These are phyloP conservation scores for Scopus umbretta DNA, from an alignment of 2,113 vertebrate species.

Conservation along the genomic window DNA sequence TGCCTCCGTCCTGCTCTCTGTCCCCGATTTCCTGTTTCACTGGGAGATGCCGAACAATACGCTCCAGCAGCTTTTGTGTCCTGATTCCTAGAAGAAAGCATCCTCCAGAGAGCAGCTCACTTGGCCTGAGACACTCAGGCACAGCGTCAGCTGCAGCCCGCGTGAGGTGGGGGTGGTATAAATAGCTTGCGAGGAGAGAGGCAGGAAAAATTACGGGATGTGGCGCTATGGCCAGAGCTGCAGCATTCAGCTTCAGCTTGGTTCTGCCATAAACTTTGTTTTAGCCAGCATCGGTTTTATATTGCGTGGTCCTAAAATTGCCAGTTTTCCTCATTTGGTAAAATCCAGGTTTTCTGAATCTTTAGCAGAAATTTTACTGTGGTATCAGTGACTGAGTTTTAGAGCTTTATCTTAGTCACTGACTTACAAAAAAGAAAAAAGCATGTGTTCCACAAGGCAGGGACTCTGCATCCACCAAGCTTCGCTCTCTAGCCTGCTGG, in stretches of 20 bases:
- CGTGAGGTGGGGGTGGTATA: not conserved
- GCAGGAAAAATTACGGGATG: not conserved
- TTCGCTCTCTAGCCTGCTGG: not conserved
- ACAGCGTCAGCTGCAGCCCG: conserved; percentile 31
- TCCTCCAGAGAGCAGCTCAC: not conserved
- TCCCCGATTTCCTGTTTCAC: not conserved
- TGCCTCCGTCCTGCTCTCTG: not conserved
- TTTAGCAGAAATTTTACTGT: not conserved
- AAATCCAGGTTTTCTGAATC: not conserved
- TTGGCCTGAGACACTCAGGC: not conserved
- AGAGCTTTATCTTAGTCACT: not conserved
- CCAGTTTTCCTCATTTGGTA: not conserved
- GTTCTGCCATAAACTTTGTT: not conserved
- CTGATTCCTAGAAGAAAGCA: conserved; percentile 47
- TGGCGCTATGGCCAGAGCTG: not conserved
- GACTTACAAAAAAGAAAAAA: not conserved
- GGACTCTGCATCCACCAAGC: not conserved
- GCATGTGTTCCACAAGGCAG: not conserved
- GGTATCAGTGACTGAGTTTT: not conserved
- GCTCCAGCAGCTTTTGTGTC: not conserved
- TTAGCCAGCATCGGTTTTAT: not conserved
- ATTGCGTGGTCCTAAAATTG: not conserved
- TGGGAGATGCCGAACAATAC: not conserved
- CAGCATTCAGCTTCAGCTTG: not conserved
- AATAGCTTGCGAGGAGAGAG: conserved; percentile 19